These are phyloP conservation scores for Ephialtes manifestator DNA, from an alignment of 2,888 invertebrate species.

Conservation along the genomic window DNA sequence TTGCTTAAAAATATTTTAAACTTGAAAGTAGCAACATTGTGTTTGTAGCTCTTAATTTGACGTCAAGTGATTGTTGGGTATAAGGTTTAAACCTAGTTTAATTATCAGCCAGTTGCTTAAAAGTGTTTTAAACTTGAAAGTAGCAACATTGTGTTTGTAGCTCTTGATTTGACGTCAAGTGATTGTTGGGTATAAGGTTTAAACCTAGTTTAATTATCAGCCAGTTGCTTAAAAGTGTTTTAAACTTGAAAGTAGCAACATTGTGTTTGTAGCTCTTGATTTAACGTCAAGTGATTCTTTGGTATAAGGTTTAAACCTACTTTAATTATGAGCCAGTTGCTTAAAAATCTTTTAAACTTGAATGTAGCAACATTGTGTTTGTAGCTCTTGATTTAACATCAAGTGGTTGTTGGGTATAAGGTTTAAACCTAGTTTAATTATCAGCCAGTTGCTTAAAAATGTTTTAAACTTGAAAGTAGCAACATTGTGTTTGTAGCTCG, in stretches of 20 bases:
- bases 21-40: background rate
- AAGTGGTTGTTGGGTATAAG: conserved; percentile 29
- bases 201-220: no score
- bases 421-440: conserved; percentile 57
- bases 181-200: conserved; percentile 40
- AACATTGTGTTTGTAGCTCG: background rate
- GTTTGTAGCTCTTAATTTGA: background rate
- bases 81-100: conserved; percentile 52
- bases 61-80: conserved; percentile 39
- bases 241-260: background rate
- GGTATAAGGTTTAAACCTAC: conserved; percentile 47
- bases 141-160: background rate
- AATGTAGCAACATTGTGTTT: background rate
- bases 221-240: no score
- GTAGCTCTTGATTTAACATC: conserved; percentile 15
- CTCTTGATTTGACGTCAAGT: conserved; percentile 28
- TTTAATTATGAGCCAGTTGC: no score
- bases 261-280: background rate
- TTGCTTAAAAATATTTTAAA: no score
- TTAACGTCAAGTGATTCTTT: conserved; percentile 39
- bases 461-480: background rate
- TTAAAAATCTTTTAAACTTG: background rate
- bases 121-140: background rate
- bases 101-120: no score
- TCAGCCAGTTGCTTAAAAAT: no score